Percentiles rank a stretch among this genome's conserved stretches.
These are phyloP conservation scores for Columba guinea DNA, from an alignment of 2,797 vertebrate species.

Conservation along the genomic window DNA sequence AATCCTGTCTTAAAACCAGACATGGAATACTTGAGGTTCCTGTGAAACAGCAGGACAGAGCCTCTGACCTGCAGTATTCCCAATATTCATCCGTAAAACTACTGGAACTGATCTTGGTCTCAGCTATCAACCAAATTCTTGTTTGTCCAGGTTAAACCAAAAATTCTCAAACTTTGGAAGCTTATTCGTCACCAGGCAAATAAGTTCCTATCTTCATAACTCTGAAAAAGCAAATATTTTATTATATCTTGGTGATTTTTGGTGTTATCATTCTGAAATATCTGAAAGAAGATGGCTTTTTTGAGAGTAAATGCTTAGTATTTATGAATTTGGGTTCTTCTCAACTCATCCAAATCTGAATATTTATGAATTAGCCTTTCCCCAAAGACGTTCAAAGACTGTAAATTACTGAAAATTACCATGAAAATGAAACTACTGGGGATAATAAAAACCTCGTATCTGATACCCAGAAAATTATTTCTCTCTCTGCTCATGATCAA, in stretches of 20 bases:
- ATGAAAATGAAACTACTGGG: neutral
- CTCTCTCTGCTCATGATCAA: neutral
- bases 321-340: neutral
- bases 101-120: neutral
- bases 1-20: neutral
- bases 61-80: neutral
- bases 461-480: neutral
- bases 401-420: neutral
- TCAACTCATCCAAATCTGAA: neutral
- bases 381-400: neutral
- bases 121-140: neutral
- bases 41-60: neutral
- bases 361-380: neutral
- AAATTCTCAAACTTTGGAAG: neutral
- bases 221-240: neutral
- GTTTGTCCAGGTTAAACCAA: neutral
- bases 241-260: neutral
- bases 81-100: neutral
- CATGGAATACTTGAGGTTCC: neutral
- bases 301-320: neutral
- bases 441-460: neutral
- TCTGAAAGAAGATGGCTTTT: neutral
- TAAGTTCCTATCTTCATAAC: neutral
- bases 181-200: neutral
- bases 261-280: neutral